phyloP scores from a whole-genome alignment of 2,888 invertebrate species.

The Drosophila trichaetosa region DNA sequence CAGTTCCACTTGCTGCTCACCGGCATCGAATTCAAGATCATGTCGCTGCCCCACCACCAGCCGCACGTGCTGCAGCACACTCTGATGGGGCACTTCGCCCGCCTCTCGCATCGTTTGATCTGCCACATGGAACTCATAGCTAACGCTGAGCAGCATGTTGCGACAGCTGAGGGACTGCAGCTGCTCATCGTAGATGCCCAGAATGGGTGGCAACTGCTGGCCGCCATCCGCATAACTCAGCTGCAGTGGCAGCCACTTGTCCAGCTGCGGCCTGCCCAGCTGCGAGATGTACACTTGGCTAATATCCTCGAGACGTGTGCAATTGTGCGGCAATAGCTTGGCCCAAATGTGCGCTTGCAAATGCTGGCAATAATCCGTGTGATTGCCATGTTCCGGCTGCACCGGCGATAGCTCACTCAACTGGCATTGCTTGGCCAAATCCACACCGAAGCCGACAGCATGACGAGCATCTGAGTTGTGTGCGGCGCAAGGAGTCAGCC shows the following conservation, averaged over 20 bases:
- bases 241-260: constrained; percentile 77
- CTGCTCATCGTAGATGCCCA: constrained; percentile 64
- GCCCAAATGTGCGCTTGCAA: constrained; percentile 71
- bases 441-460: constrained; percentile 79
- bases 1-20: constrained; percentile 73
- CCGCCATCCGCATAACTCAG: constrained; percentile 53
- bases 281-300: constrained; percentile 72
- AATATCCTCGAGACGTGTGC: constrained; percentile 44
- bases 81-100: constrained; percentile 66
- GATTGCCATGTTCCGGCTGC: constrained; percentile 60
- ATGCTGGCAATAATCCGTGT: constrained; percentile 76
- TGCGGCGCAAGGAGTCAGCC: constrained; percentile 49
- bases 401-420: constrained; percentile 52
- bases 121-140: constrained; percentile 80
- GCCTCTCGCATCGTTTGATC: constrained; percentile 43
- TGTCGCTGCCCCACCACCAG: constrained; percentile 79
- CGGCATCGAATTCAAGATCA: constrained; percentile 81
- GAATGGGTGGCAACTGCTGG: constrained; percentile 45
- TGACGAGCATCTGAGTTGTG: constrained; percentile 13
- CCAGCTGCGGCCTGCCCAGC: constrained; percentile 77
- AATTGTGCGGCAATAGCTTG: constrained; percentile 56
- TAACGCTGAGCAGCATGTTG: constrained; percentile 81
- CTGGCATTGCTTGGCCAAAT: constrained; percentile 73
- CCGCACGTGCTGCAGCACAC: constrained; percentile 70
- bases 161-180: constrained; percentile 80